Conservation (phyloP, 2,888 invertebrate genomes). For the Aphidoletes aphidimyza region DNA sequence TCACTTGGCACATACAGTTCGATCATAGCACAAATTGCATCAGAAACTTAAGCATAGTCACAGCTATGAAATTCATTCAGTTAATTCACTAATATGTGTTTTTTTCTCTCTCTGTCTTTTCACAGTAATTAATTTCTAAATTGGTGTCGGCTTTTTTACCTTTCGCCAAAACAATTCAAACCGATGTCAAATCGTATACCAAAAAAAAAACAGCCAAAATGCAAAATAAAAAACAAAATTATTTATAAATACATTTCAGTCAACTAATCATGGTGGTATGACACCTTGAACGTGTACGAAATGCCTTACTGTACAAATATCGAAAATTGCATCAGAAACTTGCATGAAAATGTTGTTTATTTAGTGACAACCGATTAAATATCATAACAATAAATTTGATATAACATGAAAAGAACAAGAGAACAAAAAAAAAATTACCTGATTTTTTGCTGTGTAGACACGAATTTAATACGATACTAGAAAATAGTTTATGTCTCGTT, state of each 20-base stretch:
- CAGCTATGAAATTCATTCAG: background rate
- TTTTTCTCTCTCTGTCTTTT: no score
- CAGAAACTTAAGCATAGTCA: background rate
- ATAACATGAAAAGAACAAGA: background rate
- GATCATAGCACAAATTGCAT: conserved; percentile 1
- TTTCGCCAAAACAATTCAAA: background rate
- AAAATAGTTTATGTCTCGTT: background rate
- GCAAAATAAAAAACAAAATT: background rate
- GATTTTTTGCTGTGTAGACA: conserved; percentile 27
- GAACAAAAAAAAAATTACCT: background rate
- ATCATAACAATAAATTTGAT: background rate
- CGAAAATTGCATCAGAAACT: conserved; percentile 21
- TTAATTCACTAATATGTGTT: background rate
- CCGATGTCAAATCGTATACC: background rate
- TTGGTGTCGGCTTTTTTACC: conserved; percentile 19
- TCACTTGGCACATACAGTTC: background rate
- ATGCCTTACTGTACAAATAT: conserved; percentile 10
- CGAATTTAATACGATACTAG: background rate
- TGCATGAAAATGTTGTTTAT: background rate
- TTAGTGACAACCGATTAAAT: background rate
- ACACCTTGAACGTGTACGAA: background rate
- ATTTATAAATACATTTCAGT: background rate
- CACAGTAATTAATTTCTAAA: conserved; percentile 3
- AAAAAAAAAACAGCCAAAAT: background rate
- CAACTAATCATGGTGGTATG: background rate